Conservation (phyloP, 2,797 vertebrate genomes). For the Myiotriccus ornatus region DNA sequence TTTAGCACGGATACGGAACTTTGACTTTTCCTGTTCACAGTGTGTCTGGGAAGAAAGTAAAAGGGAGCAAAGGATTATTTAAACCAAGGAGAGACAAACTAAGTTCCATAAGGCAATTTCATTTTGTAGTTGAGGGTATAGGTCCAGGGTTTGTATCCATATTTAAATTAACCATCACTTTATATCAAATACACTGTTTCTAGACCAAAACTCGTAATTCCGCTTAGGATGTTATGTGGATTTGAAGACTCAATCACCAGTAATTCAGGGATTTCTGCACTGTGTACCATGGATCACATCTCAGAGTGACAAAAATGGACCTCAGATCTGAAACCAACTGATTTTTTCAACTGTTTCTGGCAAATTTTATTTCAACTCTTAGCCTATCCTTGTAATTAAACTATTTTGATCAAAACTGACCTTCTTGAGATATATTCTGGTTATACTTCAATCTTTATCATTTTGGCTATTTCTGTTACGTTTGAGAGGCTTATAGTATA, state of each 20-base stretch:
- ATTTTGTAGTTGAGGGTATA: background rate
- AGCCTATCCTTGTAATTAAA: background rate
- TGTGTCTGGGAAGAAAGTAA: conserved; percentile 63
- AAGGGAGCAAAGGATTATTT: background rate
- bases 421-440: background rate
- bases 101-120: background rate
- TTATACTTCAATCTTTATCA: background rate
- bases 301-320: background rate
- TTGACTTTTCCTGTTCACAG: conserved; percentile 78
- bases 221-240: background rate
- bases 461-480: background rate
- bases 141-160: background rate
- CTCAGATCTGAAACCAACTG: background rate
- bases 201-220: background rate
- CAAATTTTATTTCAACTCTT: background rate
- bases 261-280: background rate
- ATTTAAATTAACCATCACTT: background rate
- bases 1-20: conserved; percentile 75
- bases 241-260: background rate
- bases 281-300: background rate
- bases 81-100: background rate
- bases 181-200: background rate
- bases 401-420: background rate
- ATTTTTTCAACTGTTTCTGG: background rate
- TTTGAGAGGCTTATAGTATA: background rate